These are phyloP conservation scores for Polypedilum vanderplanki DNA, from an alignment of 1,140 invertebrate genomes.

Conservation along the genomic window DNA sequence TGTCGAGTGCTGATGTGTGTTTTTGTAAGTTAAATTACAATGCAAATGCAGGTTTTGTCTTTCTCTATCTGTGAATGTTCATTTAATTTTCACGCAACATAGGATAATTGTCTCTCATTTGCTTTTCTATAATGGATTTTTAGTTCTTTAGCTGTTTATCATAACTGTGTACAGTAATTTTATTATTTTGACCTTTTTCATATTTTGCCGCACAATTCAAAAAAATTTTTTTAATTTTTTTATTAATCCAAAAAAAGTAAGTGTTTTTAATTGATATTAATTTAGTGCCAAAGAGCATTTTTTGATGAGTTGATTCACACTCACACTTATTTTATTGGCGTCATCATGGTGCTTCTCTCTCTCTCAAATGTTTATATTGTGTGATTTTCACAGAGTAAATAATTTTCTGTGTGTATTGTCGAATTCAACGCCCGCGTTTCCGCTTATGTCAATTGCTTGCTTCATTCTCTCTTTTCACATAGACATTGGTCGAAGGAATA, in stretches of 20 bases:
- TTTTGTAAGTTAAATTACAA: too few relatives aligned
- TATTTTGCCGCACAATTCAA: neutral
- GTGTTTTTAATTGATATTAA: constrained; percentile 24
- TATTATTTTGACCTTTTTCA: neutral
- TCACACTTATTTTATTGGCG: neutral
- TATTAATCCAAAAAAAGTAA: neutral
- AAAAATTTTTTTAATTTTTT: constrained; percentile 4
- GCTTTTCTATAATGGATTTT: neutral
- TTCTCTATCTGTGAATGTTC: neutral
- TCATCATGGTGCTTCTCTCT: constrained; percentile 4
- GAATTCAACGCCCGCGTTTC: neutral
- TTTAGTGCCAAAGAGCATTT: constrained; percentile 21
- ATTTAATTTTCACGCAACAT: constrained; percentile 19
- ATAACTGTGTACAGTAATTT: constrained; percentile 15
- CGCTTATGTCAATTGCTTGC: neutral
- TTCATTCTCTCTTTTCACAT: neutral
- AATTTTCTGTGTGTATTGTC: neutral
- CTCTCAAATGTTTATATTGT: neutral
- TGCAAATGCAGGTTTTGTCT: too few relatives aligned
- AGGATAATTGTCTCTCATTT: constrained; percentile 4
- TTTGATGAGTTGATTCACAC: neutral
- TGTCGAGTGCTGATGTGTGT: too few relatives aligned
- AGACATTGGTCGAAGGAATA: constrained; percentile 2
- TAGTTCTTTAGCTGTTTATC: neutral
- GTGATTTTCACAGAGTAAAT: neutral